Evolutionary conservation across 30 jellyfish, hydroid and myxozoan species (phyloP).

Genomic region (Chrysaora quinquecirrha): DNA sequence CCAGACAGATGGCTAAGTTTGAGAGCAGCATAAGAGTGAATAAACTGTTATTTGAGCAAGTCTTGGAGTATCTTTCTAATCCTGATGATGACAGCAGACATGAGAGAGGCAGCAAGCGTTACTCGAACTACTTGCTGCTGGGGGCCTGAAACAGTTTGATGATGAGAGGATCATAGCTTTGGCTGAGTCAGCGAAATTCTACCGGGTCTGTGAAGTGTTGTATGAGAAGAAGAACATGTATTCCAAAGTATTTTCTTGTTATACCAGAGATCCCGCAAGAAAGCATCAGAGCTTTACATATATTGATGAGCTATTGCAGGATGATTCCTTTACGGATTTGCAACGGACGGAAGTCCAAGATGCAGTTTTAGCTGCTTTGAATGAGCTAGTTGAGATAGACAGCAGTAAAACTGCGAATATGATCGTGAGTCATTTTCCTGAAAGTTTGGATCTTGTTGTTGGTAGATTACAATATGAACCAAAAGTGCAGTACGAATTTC

Average conservation of each 20-base stretch:
- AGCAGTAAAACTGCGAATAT: conserved; percentile 81
- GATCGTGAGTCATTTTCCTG: conserved; percentile 70
- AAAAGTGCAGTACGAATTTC: conserved; percentile 72
- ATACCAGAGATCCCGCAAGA: conserved; percentile 90
- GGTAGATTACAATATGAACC: conserved; percentile 69
- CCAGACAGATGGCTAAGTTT: conserved; percentile 98
- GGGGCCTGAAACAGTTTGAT: conserved; percentile 90
- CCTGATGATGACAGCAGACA: conserved; percentile 96
- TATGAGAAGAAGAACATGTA: conserved; percentile 79
- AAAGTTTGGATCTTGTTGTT: conserved; percentile 68
- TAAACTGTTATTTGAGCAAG: conserved; percentile 93
- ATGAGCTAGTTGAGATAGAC: conserved; percentile 81
- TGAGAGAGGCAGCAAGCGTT: conserved; percentile 99
- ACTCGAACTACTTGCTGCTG: conserved; percentile 89
- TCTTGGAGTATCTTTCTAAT: conserved; percentile 85
- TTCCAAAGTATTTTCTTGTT: conserved; percentile 90
- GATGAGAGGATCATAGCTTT: conserved; percentile 85
- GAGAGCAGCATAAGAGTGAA: conserved; percentile 79
- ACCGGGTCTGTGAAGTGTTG: conserved; percentile 92
- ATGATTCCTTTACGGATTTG: conserved; percentile 92
- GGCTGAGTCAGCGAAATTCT: conserved; percentile 96
- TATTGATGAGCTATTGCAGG: conserved; percentile 67
- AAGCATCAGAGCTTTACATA: conserved; percentile 67
- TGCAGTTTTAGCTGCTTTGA: conserved; percentile 76
- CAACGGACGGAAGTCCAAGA: conserved; percentile 79